Base-by-base conservation (phyloP, 2,888 invertebrate species). In the Diloba caeruleocephala region DNA sequence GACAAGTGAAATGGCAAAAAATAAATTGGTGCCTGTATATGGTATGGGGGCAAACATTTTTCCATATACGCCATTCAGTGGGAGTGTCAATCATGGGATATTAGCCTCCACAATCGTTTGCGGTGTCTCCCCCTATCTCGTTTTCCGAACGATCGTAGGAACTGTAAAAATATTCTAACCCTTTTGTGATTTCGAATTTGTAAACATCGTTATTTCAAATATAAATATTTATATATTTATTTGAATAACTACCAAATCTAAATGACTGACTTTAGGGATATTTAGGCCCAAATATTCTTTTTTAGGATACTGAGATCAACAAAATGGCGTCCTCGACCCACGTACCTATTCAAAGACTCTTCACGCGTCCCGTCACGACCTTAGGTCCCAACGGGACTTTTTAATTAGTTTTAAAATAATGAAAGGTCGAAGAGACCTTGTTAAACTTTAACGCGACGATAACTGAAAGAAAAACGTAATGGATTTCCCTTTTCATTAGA, bases 351-450 rank as follows among this genome's bases (percentile, higher is more conserved):
- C 31, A 42, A 65, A 71, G 53, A 32, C 42, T 50, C 50, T 52
- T 55, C 69, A 71, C 60, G 63, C 60, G 55, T 69, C 59, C 50
- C 54, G 51, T 62, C 63, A 65, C 59, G 44, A 58, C 63, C 52
- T 55, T 45, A 61, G 53, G 49, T 38, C 46, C 32, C 57, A 71
- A 68, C 62, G 65, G 52, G 51, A 75, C 52, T 76, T 76, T 55
- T 65, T 74, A 77, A 76, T 74, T 71, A 73, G 73, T 74, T 76
- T 66, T 60, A 64, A 64, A 76, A 76, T 77, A 74, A 75, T 72
- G 71, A 69, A 69, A 71, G 72, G 71, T 76, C 71, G 63, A 74
- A 70, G 56, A 64, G 65, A 68, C 54, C 63, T 60, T 67, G 67
- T 66, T 66, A 71, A 75, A 74, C 56, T 76, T 76, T 67, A 65